Conservation (phyloP, 2,797 vertebrate species). For the Petrocephalus sullivani region DNA sequence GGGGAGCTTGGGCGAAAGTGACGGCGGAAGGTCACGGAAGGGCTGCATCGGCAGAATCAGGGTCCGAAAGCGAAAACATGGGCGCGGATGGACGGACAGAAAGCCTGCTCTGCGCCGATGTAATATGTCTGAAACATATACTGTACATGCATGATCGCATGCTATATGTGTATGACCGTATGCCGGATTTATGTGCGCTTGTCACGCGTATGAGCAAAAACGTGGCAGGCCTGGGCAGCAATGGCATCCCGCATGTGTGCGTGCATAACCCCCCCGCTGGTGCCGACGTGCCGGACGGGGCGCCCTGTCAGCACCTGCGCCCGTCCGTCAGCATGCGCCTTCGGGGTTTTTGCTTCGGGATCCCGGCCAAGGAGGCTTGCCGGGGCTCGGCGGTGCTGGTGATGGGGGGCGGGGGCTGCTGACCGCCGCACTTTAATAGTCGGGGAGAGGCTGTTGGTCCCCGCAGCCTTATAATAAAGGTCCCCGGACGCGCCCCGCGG, state of each 20-base stretch:
- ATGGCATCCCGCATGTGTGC: neutral
- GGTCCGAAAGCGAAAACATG: neutral
- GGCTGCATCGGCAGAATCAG: neutral
- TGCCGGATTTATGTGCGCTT: neutral
- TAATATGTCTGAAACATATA: too few species aligned
- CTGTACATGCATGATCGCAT: too few species aligned
- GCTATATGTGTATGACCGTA: too few species aligned
- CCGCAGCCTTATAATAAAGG: neutral
- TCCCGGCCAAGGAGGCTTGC: conserved; percentile 36
- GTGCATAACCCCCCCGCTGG: neutral
- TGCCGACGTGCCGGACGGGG: neutral
- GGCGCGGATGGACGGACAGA: neutral
- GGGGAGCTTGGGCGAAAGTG: neutral
- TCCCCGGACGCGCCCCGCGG: neutral
- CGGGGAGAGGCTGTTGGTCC: conserved; percentile 6
- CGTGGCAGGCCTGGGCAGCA: neutral
- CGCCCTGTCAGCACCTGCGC: conserved; percentile 49
- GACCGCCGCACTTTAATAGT: conserved; percentile 41
- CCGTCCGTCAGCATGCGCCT: conserved; percentile 37
- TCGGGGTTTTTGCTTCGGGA: conserved; percentile 34
- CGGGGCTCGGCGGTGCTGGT: conserved; percentile 40
- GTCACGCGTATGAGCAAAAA: neutral
- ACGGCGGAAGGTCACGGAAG: neutral
- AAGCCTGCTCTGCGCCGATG: too few species aligned
- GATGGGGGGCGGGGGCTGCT: conserved; percentile 26